Evolutionary conservation across 64 coral and sea anemone species (phyloP).

Genomic region (Stichodactyla mertensii): DNA sequence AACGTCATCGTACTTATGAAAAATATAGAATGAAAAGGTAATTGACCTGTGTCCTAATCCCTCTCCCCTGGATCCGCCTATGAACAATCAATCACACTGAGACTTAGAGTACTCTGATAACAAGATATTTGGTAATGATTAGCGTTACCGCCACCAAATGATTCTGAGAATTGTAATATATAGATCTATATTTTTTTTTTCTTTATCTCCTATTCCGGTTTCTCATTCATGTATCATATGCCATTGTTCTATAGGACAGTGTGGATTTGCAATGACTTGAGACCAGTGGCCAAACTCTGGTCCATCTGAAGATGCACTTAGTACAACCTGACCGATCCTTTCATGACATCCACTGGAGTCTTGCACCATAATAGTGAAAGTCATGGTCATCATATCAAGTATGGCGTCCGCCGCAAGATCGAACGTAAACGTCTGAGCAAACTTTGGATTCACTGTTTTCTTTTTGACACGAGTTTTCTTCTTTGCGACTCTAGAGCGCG

Average conservation of each 20-base stretch:
- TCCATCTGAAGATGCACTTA: constrained; percentile 82
- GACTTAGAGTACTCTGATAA: too few species aligned
- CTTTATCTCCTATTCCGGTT: too few species aligned
- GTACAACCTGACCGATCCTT: constrained; percentile 84
- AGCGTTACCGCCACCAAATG: background rate
- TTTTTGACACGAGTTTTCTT: constrained; percentile 98
- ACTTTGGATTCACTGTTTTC: constrained; percentile 94
- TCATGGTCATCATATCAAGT: constrained; percentile 81
- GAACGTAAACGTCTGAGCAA: constrained; percentile 91
- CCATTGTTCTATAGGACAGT: constrained; percentile 98
- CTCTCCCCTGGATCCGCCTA: too few species aligned
- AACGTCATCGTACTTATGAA: too few species aligned
- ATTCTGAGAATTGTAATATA: background rate
- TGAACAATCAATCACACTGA: too few species aligned
- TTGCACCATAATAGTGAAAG: constrained; percentile 78
- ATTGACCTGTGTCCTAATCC: too few species aligned
- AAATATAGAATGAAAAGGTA: too few species aligned
- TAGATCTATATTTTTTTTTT: background rate
- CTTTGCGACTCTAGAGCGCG: constrained; percentile 70
- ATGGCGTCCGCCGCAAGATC: constrained; percentile 77
- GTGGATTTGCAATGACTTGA: constrained; percentile 92
- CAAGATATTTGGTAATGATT: background rate
- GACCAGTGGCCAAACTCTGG: constrained; percentile 96
- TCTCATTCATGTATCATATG: constrained; percentile 92
- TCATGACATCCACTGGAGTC: constrained; percentile 97